Base-by-base conservation (phyloP, 2,113 vertebrate genomes). In the Nematolebias whitei region DNA sequence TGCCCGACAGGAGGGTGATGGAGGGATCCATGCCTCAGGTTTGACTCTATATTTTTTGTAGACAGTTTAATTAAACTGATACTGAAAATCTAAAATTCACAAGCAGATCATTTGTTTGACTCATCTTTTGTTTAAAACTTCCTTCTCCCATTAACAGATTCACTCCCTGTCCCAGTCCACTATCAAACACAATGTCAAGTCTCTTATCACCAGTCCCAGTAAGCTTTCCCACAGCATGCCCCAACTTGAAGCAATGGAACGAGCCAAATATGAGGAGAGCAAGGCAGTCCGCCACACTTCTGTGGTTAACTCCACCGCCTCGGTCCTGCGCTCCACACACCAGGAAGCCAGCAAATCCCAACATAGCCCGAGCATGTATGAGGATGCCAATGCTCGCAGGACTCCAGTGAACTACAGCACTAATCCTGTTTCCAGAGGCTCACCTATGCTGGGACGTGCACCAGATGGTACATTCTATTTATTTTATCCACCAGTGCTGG, bases 111-210 rank as follows among this genome's bases (percentile, higher is more conserved):
- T 47, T 4, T 10, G n/a, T 47, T 47, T 47, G n/a, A 20, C 44
- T 11, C 19, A 12, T 16, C 12, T 39, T 12, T 22, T 52, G 2
- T 57, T 54, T 48, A 9, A 59, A 32, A 43, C 11, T 1, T 23
- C 9, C 40, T 12, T 13, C 56, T 55, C 20, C 18, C 6, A 55
- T 53, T 22, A 32, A 57, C 81, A 99, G 97, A 96, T 95, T 23
- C 96, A 96, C 68, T 91, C 95, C 71, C 91, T 96, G 88, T 97
- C 81, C 85, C 96, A 96, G 79, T 91, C 96, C 14, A 88, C 95
- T 67, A 98, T 99, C 90, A 99, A 99, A 90, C 98, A 99, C 89
- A 98, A 98, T 43, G 98, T 99, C 76, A 99, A 98, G 91, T 98
- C 97, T 52, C 90, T 99, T 54, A 97, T 99, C 88, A 97, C 96